These are phyloP conservation scores for Halcyon leucocephala DNA, from an alignment of 2,797 vertebrate species.

Conservation along the genomic window DNA sequence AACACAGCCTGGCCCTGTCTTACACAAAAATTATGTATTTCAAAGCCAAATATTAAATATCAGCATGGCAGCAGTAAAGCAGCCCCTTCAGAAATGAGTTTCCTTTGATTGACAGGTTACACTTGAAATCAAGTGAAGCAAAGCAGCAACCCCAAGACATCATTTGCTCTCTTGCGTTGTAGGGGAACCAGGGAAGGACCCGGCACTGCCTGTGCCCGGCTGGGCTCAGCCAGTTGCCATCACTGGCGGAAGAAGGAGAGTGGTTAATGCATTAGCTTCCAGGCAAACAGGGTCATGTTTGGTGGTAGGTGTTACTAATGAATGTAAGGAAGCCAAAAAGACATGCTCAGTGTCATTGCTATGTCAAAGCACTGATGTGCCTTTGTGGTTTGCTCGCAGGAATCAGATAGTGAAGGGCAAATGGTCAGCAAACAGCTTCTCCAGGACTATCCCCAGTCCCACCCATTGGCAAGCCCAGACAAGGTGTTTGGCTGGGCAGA, in stretches of 20 bases:
- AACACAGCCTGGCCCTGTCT: background rate
- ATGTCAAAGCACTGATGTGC: background rate
- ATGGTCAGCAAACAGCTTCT: background rate
- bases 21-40: background rate
- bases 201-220: accelerated
- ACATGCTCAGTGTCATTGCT: background rate
- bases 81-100: background rate
- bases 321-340: background rate
- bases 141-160: accelerated
- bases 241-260: background rate
- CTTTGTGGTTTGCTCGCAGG: background rate
- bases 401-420: background rate
- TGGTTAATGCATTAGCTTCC: accelerated
- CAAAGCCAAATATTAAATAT: background rate
- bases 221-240: background rate
- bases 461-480: background rate
- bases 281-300: background rate
- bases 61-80: background rate
- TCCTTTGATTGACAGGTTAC: background rate
- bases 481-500: background rate
- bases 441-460: background rate
- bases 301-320: background rate
- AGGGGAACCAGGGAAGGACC: background rate
- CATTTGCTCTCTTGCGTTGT: accelerated
- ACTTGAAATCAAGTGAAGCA: background rate